These are phyloP conservation scores for Uromys caudimaculatus DNA, from an alignment of 2,797 vertebrate species.

Conservation along the genomic window DNA sequence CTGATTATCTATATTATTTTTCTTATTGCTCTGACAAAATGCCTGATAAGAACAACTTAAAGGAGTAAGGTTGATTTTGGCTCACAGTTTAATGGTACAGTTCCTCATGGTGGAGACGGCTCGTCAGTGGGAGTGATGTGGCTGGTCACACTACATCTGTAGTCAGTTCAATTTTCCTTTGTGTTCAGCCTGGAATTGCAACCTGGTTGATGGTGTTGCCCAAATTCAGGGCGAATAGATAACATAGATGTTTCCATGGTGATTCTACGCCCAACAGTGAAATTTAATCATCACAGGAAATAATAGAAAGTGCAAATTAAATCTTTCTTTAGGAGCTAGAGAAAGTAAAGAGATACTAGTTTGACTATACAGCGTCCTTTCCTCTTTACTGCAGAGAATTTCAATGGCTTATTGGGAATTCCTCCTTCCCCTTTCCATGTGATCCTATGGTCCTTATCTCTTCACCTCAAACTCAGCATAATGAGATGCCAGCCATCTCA, in stretches of 20 bases:
- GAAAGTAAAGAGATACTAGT: background rate
- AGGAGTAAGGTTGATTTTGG: background rate
- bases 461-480: background rate
- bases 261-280: background rate
- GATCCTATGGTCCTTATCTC: background rate
- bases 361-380: background rate
- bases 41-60: background rate
- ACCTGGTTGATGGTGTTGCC: background rate
- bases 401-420: background rate
- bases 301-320: background rate
- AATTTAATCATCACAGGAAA: background rate
- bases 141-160: background rate
- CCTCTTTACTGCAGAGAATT: background rate
- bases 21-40: background rate
- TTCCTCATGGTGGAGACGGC: background rate
- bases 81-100: background rate
- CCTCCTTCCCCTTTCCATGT: background rate
- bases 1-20: background rate
- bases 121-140: background rate
- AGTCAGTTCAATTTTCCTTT: background rate
- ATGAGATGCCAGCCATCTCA: background rate
- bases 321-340: constrained; percentile 1
- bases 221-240: background rate
- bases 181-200: background rate
- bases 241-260: background rate